Evolutionary conservation across 2,888 invertebrate genomes (phyloP), one percentile per base, ranked within the genome.

Genomic region (Andrena flavipes): DNA sequence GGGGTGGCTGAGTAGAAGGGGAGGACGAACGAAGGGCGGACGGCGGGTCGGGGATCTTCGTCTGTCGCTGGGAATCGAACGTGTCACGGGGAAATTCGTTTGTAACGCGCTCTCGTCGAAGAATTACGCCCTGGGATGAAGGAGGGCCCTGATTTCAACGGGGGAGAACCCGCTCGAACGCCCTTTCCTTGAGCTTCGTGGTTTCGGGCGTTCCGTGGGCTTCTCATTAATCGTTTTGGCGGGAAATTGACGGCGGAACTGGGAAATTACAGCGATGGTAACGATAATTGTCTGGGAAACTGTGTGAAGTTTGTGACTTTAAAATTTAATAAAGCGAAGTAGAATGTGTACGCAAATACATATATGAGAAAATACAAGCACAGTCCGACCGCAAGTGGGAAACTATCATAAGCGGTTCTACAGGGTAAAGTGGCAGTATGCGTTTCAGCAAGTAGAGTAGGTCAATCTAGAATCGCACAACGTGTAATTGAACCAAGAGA

Each of bases 221-320:
- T 74, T 62, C 65, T 74, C 64, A 74, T 74, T 76, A 76, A 72
- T 72, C 72, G 64, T 30, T 76, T 51, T 64, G 23, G 30, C 63
- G 72, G 54, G 30, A 42, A 62, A 29, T 48, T 63, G 72, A 26
- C 42, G 26, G 48, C 29, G 8, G 62, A 26, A 23, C 54, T 23
- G 16, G 16, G 42, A 16, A 42, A 54, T 23, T 56, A 63, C 56
- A 62, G 56, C 5, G 42, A 29, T 1, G n/a, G 63, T 30, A 48
- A 76, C 4, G 56, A 26, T 23, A 23, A 26, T 20, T 26, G 2
- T 10, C 10, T 10, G 3, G 23, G 10, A 26, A 10, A 26, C 26
- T 8, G 23, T 56, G 7, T 56, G 54, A 8, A 3, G 2, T 20
- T 20, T 20, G 16, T 3, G 20, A 30, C 54, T 7, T 1, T 3